Conservation (phyloP, 2,113 vertebrate genomes). For the Poeciliopsis occidentalis region DNA sequence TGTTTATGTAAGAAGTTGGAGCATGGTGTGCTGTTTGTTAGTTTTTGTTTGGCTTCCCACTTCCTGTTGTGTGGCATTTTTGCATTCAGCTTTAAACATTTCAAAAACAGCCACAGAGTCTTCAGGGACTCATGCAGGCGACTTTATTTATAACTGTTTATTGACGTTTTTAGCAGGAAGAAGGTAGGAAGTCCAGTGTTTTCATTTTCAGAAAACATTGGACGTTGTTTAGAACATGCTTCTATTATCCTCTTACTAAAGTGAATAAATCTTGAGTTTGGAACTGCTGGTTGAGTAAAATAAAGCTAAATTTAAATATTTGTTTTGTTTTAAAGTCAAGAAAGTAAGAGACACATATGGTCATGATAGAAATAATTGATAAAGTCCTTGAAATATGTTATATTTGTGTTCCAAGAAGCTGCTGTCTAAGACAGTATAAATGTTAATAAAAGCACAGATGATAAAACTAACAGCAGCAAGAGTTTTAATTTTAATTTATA, state of each 20-base stretch:
- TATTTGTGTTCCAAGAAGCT: background rate
- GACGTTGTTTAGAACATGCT: background rate
- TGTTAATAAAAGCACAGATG: background rate
- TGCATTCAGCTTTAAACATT: background rate
- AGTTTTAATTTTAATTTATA: background rate
- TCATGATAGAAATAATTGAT: background rate
- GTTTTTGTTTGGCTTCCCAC: background rate
- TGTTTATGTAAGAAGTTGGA: background rate
- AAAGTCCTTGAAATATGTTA: no score
- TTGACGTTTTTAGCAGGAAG: background rate
- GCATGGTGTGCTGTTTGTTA: no score
- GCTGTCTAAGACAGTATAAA: background rate
- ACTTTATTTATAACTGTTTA: background rate
- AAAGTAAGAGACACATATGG: background rate
- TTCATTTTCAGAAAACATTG: no score
- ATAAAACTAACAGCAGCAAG: background rate
- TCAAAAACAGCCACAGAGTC: background rate
- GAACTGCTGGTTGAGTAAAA: background rate
- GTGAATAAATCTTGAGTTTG: background rate
- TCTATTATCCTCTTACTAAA: background rate
- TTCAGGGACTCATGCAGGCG: background rate
- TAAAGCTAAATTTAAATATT: background rate
- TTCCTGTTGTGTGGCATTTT: conserved; percentile 1
- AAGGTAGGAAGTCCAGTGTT: background rate
- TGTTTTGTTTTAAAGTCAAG: background rate